Evolutionary conservation across 2,797 vertebrate genomes (phyloP).

Genomic region (Discoglossus pictus): DNA sequence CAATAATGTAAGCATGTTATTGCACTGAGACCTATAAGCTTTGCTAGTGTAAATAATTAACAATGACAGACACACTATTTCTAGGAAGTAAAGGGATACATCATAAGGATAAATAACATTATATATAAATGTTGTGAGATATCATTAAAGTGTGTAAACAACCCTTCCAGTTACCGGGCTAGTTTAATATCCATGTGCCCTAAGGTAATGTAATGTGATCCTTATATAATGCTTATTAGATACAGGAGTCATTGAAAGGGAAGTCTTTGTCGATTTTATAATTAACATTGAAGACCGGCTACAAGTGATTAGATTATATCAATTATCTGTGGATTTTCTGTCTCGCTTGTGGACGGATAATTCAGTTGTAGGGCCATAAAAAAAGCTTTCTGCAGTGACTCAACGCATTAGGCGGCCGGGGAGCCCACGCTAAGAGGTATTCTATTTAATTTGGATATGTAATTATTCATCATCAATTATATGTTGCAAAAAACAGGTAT

Average conservation of each 20-base stretch:
- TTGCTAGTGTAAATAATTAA: too few species aligned
- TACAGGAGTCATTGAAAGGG: conserved; percentile 7
- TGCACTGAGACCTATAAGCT: too few species aligned
- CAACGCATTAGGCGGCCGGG: conserved; percentile 2
- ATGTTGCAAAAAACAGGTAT: background rate
- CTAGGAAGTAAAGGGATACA: too few species aligned
- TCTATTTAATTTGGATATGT: conserved; percentile 1
- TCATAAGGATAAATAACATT: too few species aligned
- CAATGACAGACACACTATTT: too few species aligned
- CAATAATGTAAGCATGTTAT: too few species aligned
- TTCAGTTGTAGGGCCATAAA: conserved; percentile 54
- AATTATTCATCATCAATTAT: conserved; percentile 2
- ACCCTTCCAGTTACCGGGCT: background rate
- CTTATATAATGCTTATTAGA: conserved; percentile 57
- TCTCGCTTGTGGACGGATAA: conserved; percentile 57
- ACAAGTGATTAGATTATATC: conserved; percentile 61
- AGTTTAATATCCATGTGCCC: conserved; percentile 50
- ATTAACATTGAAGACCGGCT: conserved; percentile 62
- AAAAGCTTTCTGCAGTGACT: conserved; percentile 6
- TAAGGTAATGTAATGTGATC: conserved; percentile 53
- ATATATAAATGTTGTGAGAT: too few species aligned
- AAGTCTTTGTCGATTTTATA: conserved; percentile 49
- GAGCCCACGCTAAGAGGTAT: background rate
- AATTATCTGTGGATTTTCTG: conserved; percentile 59
- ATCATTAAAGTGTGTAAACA: too few species aligned